Percentiles rank a stretch among this genome's conserved stretches.
Conservation (phyloP, 2,888 invertebrate genomes). For the Xestia rhomboidea region DNA sequence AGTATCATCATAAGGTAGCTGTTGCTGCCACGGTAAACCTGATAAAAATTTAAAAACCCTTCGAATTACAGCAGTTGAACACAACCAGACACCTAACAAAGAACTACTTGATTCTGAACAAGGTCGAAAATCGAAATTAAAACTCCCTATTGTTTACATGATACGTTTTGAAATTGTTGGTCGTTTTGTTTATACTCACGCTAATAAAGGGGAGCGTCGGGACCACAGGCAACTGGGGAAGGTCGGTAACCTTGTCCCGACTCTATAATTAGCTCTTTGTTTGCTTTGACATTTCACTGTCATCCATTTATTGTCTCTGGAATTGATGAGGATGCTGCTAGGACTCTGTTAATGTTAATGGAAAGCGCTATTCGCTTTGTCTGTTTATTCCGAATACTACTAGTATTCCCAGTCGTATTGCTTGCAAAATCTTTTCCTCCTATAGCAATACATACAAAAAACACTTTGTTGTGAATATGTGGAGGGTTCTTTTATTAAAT, state of each 20-base stretch:
- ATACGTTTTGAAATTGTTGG: conserved; percentile 38
- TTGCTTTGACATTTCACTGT: conserved; percentile 57
- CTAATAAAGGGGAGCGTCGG: conserved; percentile 59
- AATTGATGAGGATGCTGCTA: conserved; percentile 21
- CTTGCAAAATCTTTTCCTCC: neutral
- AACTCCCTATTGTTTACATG: conserved; percentile 45
- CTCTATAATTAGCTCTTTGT: conserved; percentile 75
- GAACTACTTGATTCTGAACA: conserved; percentile 25
- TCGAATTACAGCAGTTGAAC: neutral
- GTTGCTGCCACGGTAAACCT: neutral
- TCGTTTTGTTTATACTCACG: conserved; percentile 50
- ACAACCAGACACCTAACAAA: conserved; percentile 11
- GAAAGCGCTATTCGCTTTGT: neutral
- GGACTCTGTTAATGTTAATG: neutral
- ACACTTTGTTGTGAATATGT: neutral
- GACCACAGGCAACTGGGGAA: conserved; percentile 70
- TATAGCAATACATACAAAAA: neutral
- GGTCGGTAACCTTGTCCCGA: conserved; percentile 82
- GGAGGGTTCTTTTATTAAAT: conserved; percentile 9
- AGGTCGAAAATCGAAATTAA: conserved; percentile 19
- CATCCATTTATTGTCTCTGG: conserved; percentile 26
- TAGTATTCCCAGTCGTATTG: too few species aligned
- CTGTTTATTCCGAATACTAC: neutral
- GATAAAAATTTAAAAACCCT: neutral
- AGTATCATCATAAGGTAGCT: neutral